A percentile compares a stretch with the other conserved stretches of the same genome.
These are phyloP conservation scores for Schizopygopsis malacanthus DNA, from an alignment of 2,797 vertebrate genomes.

Conservation along the genomic window DNA sequence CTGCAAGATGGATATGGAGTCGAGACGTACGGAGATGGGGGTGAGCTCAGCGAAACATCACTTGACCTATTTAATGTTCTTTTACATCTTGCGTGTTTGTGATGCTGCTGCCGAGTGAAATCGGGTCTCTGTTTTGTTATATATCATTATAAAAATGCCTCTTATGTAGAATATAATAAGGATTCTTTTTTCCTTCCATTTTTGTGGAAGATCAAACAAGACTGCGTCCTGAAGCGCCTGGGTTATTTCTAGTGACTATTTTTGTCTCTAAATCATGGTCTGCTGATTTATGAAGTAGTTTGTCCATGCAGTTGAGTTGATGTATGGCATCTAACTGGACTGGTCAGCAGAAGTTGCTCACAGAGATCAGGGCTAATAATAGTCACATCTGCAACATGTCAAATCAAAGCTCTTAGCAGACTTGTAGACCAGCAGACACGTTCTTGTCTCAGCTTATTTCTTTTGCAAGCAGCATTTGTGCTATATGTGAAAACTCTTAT, in stretches of 20 bases:
- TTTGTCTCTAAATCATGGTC: background rate
- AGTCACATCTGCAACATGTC: conserved; percentile 64
- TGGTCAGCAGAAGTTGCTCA: conserved; percentile 56
- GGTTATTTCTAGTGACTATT: background rate
- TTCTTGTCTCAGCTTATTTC: conserved; percentile 27
- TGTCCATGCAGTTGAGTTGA: conserved; percentile 50
- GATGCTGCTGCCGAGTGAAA: background rate
- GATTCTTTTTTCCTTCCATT: background rate
- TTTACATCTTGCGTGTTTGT: conserved; percentile 11
- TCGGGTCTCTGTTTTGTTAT: conserved; percentile 35
- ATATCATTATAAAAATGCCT: conserved; percentile 6
- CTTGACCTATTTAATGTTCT: conserved; percentile 45
- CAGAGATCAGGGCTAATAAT: conserved; percentile 69
- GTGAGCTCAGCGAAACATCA: conserved; percentile 72
- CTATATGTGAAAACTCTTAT: background rate
- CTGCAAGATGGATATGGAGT: conserved; percentile 91
- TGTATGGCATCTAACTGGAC: conserved; percentile 56
- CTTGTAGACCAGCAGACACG: conserved; percentile 46
- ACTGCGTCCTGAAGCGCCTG: background rate
- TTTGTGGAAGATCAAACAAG: background rate
- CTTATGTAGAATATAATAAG: background rate
- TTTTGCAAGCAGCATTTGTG: background rate
- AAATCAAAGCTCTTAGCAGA: conserved; percentile 54
- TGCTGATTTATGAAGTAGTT: conserved; percentile 33
- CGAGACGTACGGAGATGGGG: conserved; percentile 90